phyloP scores from a whole-genome alignment of 2,888 invertebrate genomes.

The Pandemis heparana region DNA sequence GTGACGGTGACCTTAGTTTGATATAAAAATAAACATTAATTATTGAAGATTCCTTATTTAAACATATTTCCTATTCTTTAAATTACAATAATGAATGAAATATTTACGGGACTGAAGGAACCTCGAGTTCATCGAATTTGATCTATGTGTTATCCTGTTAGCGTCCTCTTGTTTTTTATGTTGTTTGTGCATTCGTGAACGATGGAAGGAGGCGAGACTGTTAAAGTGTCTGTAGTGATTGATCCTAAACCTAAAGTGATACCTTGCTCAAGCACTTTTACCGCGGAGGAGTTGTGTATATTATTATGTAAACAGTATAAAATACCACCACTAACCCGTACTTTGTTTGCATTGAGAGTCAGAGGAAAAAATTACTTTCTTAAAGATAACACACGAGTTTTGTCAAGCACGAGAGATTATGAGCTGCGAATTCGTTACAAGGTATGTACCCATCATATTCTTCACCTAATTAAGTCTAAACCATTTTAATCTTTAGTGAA shows the following conservation, averaged over 20 bases:
- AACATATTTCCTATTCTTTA: slow-evolving; percentile 28
- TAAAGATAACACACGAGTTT: slow-evolving; percentile 85
- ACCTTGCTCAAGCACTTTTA: slow-evolving; percentile 74
- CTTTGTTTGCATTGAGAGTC: slow-evolving; percentile 91
- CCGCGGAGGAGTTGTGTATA: slow-evolving; percentile 90
- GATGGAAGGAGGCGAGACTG: slow-evolving; percentile 76
- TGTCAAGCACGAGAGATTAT: slow-evolving; percentile 83
- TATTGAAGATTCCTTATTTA: slow-evolving; percentile 33
- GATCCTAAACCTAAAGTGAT: slow-evolving; percentile 70
- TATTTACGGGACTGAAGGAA: slow-evolving; percentile 15
- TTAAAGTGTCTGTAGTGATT: slow-evolving; percentile 76
- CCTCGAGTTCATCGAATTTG: slow-evolving; percentile 23
- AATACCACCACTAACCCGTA: slow-evolving; percentile 91
- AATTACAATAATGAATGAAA: slow-evolving; percentile 34
- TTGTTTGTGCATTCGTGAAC: slow-evolving; percentile 66
- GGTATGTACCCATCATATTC: slow-evolving; percentile 64
- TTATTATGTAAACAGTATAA: slow-evolving; percentile 89
- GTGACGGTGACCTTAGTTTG: slow-evolving; percentile 42
- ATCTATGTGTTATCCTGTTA: slow-evolving; percentile 59
- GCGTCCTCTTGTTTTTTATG: slow-evolving; percentile 75
- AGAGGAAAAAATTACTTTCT: slow-evolving; percentile 89
- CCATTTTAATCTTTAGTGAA: neutral
- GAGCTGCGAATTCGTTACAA: slow-evolving; percentile 94
- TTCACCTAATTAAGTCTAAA: neutral
- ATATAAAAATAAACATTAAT: slow-evolving; percentile 43